phyloP scores from a whole-genome alignment of 2,797 vertebrate genomes.

The Bradypodion pumilum region DNA sequence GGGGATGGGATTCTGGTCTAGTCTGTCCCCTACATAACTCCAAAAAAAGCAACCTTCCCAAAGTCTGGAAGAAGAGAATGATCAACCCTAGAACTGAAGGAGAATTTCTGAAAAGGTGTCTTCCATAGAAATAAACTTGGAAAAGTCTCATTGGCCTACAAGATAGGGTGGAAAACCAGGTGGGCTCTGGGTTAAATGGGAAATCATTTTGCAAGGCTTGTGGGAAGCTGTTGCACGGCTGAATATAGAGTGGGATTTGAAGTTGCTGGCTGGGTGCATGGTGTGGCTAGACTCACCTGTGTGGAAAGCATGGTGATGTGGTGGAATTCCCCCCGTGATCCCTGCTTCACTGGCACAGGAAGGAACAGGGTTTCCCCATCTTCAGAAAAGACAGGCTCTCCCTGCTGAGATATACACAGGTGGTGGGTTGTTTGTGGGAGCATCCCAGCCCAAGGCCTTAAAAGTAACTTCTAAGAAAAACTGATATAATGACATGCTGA shows the following conservation, averaged over 20 bases:
- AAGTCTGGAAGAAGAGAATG: too few species aligned
- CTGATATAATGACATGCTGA: too few species aligned
- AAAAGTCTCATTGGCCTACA: not conserved
- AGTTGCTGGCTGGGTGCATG: not conserved
- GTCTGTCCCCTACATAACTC: too few species aligned
- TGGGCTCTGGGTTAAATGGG: not conserved
- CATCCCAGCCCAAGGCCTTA: not conserved
- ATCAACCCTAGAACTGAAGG: too few species aligned
- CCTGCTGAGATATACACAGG: constrained; percentile 63
- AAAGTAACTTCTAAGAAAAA: too few species aligned
- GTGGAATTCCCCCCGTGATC: constrained; percentile 82
- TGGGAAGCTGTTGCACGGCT: not conserved
- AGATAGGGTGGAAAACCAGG: not conserved
- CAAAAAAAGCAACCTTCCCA: too few species aligned
- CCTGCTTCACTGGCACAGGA: constrained; percentile 82
- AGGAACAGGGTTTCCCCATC: constrained; percentile 78
- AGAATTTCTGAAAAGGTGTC: too few species aligned
- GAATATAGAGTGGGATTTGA: not conserved
- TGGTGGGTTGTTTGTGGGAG: not conserved
- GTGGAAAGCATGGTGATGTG: constrained; percentile 80
- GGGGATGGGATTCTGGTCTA: too few species aligned
- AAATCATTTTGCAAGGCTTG: not conserved
- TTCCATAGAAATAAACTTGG: not conserved
- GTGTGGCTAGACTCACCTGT: constrained; percentile 72
- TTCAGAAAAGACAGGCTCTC: constrained; percentile 77